These are phyloP conservation scores for Scaptomyza reducta DNA, from an alignment of 2,888 invertebrate species.

Conservation along the genomic window DNA sequence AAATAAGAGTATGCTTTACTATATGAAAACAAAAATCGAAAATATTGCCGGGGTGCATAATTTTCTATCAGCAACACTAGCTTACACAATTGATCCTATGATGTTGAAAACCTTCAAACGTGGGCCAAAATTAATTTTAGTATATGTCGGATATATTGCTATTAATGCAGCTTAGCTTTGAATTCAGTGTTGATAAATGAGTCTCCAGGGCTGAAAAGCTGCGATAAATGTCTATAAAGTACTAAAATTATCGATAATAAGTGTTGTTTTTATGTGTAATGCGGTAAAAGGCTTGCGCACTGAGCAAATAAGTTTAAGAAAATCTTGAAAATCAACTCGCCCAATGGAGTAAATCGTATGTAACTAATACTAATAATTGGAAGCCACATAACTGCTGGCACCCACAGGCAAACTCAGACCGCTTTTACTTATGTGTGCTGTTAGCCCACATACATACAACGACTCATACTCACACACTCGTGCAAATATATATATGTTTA, in stretches of 20 bases:
- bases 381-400: slow-evolving; percentile 44
- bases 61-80: background rate
- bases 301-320: slow-evolving; percentile 49
- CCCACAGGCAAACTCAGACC: slow-evolving; percentile 19
- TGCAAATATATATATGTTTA: background rate
- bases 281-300: slow-evolving; percentile 61
- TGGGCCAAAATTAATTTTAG: too few relatives aligned
- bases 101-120: too few relatives aligned
- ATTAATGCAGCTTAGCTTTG: background rate
- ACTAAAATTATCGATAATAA: slow-evolving; percentile 38
- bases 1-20: too few relatives aligned
- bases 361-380: slow-evolving; percentile 57
- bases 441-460: slow-evolving; percentile 20
- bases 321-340: slow-evolving; percentile 59
- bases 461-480: background rate
- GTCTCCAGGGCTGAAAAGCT: slow-evolving; percentile 31
- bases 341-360: slow-evolving; percentile 64
- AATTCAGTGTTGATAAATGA: slow-evolving; percentile 34
- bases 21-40: background rate
- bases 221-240: background rate
- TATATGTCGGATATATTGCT: too few relatives aligned
- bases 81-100: background rate
- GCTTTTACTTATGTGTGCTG: slow-evolving; percentile 3
- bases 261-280: slow-evolving; percentile 44
- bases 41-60: background rate